Percentiles rank a stretch among this genome's conserved stretches.
These are phyloP conservation scores for Willisornis vidua DNA, from an alignment of 2,113 vertebrate genomes.

Conservation along the genomic window DNA sequence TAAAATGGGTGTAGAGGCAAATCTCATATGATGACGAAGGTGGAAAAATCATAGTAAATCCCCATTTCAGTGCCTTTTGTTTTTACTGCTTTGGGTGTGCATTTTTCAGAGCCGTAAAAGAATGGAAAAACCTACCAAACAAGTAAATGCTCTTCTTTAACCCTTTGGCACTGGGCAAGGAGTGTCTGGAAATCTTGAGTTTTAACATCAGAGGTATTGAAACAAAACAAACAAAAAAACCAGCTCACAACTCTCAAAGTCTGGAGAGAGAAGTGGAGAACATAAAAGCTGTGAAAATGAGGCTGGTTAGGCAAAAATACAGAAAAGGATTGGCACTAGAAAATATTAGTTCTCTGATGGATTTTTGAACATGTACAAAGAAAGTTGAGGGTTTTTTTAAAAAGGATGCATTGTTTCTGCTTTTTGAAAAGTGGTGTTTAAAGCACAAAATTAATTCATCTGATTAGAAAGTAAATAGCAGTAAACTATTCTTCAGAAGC, in stretches of 20 bases:
- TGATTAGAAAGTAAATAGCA: background rate
- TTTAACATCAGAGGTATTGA: slow-evolving; percentile 38
- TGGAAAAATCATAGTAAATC: slow-evolving; percentile 53
- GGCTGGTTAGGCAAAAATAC: slow-evolving; percentile 10
- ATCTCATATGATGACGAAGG: slow-evolving; percentile 23
- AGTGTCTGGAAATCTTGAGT: slow-evolving; percentile 60
- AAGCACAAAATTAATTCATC: background rate
- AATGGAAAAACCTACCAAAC: slow-evolving; percentile 49
- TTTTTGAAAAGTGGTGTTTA: background rate
- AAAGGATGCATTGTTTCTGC: background rate
- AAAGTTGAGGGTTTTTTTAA: background rate
- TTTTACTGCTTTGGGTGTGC: slow-evolving; percentile 38
- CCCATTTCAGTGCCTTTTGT: slow-evolving; percentile 41
- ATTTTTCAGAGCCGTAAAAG: slow-evolving; percentile 39
- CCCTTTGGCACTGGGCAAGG: slow-evolving; percentile 43
- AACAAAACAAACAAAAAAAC: background rate
- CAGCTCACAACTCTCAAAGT: background rate
- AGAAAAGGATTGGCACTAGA: background rate
- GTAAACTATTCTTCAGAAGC: background rate
- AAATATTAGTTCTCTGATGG: background rate
- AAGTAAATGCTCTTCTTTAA: slow-evolving; percentile 40
- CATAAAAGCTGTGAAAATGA: slow-evolving; percentile 61
- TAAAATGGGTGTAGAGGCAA: slow-evolving; percentile 38
- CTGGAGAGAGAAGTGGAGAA: slow-evolving; percentile 43
- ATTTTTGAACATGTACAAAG: background rate